Evolutionary conservation across 1,140 invertebrate genomes (phyloP).

Genomic region (Artemia franciscana): DNA sequence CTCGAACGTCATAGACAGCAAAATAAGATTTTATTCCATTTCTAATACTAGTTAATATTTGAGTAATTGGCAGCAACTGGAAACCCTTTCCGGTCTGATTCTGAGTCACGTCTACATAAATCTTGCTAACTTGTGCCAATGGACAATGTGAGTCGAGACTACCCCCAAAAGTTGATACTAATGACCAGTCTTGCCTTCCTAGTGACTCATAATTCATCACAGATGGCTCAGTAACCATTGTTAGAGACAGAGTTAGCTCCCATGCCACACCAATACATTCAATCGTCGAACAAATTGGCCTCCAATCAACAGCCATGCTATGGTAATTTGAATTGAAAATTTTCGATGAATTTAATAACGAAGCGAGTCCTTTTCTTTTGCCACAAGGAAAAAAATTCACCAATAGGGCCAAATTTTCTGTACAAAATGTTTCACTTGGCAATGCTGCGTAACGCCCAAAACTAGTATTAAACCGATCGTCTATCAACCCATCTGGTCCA

Average conservation of each 20-base stretch:
- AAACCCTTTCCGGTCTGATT: no score
- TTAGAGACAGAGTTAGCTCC: no score
- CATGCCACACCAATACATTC: no score
- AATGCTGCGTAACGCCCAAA: conserved; percentile 58
- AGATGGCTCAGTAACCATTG: no score
- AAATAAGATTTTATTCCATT: conserved; percentile 37
- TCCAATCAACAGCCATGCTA: conserved; percentile 62
- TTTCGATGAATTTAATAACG: conserved; percentile 61
- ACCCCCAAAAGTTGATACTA: conserved; percentile 61
- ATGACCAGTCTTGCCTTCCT: no score
- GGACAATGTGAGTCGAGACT: conserved; percentile 51
- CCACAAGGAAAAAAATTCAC: conserved; percentile 87
- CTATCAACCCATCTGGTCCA: conserved; percentile 39
- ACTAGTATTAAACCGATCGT: conserved; percentile 26
- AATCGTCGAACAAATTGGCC: conserved; percentile 42
- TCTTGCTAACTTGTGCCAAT: conserved; percentile 42
- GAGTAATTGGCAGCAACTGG: no score
- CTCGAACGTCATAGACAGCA: conserved; percentile 34
- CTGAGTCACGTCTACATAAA: conserved; percentile 57
- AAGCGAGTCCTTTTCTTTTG: conserved; percentile 52
- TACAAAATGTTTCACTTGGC: conserved; percentile 86
- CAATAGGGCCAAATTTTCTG: conserved; percentile 95
- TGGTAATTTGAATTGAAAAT: conserved; percentile 86
- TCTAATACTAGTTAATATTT: conserved; percentile 32
- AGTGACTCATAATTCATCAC: no score